phyloP scores from a whole-genome alignment of 2,113 vertebrate genomes.

The Protobothrops mucrosquamatus region DNA sequence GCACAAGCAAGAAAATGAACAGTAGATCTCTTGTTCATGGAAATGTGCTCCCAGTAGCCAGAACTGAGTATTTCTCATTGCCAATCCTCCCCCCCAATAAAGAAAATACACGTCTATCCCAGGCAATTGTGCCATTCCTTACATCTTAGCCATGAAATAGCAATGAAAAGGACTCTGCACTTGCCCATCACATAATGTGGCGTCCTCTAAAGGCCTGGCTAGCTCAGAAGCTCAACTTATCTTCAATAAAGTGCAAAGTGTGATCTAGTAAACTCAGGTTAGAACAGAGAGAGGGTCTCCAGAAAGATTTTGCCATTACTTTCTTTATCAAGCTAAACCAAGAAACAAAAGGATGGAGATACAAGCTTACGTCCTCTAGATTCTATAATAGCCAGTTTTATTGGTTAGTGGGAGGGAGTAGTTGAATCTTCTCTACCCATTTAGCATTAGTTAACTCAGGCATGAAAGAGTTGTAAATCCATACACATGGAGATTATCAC shows the following conservation, averaged over 20 bases:
- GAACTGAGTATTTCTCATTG: background rate
- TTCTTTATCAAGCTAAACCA: background rate
- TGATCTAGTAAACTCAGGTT: background rate
- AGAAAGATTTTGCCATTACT: background rate
- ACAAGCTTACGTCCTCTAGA: background rate
- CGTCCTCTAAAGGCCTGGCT: no score
- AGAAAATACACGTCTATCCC: background rate
- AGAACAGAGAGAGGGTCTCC: no score
- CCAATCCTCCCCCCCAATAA: background rate
- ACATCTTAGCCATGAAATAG: background rate
- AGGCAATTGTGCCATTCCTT: background rate
- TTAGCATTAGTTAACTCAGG: background rate
- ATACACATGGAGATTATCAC: background rate
- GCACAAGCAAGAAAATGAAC: background rate
- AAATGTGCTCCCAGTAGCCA: background rate
- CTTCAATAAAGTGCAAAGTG: background rate
- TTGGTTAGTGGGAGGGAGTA: background rate
- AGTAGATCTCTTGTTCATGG: background rate
- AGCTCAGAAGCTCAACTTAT: background rate
- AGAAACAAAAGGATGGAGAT: background rate
- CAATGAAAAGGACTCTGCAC: background rate
- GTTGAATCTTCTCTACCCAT: background rate
- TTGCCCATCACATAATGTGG: background rate
- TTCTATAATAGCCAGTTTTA: background rate
- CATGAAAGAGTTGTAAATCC: background rate